Conservation (phyloP, 2,888 invertebrate species). For the Pinctada fucata region DNA sequence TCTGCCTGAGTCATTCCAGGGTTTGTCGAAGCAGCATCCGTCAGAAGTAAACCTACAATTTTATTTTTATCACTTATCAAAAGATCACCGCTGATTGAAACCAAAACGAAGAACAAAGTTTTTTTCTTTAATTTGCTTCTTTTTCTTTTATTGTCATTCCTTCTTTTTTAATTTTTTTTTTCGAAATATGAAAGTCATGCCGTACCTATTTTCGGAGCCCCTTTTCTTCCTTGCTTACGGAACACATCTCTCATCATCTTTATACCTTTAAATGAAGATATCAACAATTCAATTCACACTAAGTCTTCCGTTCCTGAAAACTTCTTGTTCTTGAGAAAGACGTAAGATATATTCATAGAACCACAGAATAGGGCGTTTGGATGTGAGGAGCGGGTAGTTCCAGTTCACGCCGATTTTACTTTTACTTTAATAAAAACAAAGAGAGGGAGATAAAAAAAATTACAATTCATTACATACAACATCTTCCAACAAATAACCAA, state of each 20-base stretch:
- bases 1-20: conserved; percentile 54
- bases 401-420: too few relatives aligned
- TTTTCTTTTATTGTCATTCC: not conserved
- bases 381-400: too few relatives aligned
- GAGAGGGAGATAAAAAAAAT: too few relatives aligned
- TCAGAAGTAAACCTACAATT: conserved; percentile 49
- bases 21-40: conserved; percentile 61
- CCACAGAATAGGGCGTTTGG: too few relatives aligned
- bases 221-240: conserved; percentile 47
- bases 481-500: too few relatives aligned
- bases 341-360: too few relatives aligned
- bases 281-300: not conserved
- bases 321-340: too few relatives aligned
- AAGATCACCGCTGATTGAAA: not conserved
- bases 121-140: not conserved
- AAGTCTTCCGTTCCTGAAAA: not conserved
- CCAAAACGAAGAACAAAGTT: not conserved
- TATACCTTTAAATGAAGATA: conserved; percentile 37
- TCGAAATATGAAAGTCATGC: not conserved
- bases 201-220: conserved; percentile 44
- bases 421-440: too few relatives aligned
- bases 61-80: not conserved
- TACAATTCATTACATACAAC: too few relatives aligned
- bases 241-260: conserved; percentile 54
- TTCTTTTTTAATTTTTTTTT: not conserved